Evolutionary conservation across 2,113 vertebrate species (phyloP).

Genomic region (Nematolebias whitei): DNA sequence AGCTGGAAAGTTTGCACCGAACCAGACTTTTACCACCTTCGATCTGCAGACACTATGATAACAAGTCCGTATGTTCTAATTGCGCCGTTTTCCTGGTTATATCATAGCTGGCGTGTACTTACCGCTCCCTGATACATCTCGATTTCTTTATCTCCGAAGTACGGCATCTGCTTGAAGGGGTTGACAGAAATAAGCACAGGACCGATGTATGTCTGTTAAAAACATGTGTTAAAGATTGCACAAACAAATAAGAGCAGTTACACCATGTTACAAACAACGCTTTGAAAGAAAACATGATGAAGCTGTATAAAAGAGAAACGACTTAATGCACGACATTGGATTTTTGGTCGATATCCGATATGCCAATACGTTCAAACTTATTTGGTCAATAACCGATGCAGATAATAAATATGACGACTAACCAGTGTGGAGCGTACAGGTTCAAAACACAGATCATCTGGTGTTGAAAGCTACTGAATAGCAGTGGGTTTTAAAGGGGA

Average conservation of each 20-base stretch:
- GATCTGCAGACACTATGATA: slow-evolving; percentile 3
- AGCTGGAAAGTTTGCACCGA: slow-evolving; percentile 55
- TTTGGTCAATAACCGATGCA: too few relatives aligned
- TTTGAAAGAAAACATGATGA: too few relatives aligned
- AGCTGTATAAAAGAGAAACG: too few relatives aligned
- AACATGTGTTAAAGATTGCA: slow-evolving; percentile 81
- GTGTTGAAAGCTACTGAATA: too few relatives aligned
- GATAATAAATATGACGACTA: too few relatives aligned
- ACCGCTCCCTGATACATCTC: slow-evolving; percentile 99
- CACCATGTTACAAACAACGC: neutral
- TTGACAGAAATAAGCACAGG: slow-evolving; percentile 97
- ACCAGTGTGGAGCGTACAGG: too few relatives aligned
- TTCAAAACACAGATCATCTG: too few relatives aligned
- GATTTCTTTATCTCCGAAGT: slow-evolving; percentile 97
- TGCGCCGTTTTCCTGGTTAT: neutral
- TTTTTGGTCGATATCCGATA: too few relatives aligned
- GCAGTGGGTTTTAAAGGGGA: too few relatives aligned
- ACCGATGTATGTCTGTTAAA: slow-evolving; percentile 93
- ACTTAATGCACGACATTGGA: too few relatives aligned
- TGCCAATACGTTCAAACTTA: too few relatives aligned
- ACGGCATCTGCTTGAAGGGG: slow-evolving; percentile 99
- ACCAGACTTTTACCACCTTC: slow-evolving; percentile 30
- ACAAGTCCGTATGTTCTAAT: neutral
- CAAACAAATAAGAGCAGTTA: slow-evolving; percentile 1
- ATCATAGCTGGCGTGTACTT: slow-evolving; percentile 76